Evolutionary conservation across 2,888 invertebrate genomes (phyloP), one percentile per base, ranked within the genome.

Genomic region (Agrilus biguttatus): DNA sequence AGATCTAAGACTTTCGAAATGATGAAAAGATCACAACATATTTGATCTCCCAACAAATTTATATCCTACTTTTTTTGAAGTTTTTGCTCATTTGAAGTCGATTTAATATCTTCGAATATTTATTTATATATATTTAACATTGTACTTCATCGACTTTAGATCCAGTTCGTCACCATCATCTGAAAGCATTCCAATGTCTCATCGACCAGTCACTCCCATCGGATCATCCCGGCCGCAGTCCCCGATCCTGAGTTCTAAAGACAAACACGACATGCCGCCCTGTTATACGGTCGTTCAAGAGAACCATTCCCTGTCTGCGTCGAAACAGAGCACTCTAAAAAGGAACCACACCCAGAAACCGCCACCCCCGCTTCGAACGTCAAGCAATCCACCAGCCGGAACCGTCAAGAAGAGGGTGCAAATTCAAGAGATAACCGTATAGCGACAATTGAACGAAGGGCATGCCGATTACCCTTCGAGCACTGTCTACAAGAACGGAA

Each of bases 341-440:
- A 51, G 54, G 47, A 45, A 50, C 42, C 53, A 58, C 52, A 50
- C 50, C 42, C 64, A 64, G 32, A 63, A 61, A 45, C 67, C 67
- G 1, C 59, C 58, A 33, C 67, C 67, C 2, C 68, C 67, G 3
- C 52, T 63, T 36, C 53, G 67, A 36, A 64, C 66, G 8, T 61
- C 65, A 1, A 66, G 65, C 48, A 65, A 63, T 49, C 58, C 58
- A 59, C 65, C 69, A 58, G 61, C 64, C 43, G 72, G 69, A 33
- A 77, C 79, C 21, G 71, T 80, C 52, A 83, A 83, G 66, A 84
- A 83, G 64, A 75, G 83, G 58, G 83, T 83, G 46, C 83, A 83
- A 66, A 83, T 83, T 54, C 83, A 83, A 65, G 83, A 84, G 67
- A 83, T 83, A 63, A 81, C 82, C 46, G 83, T 84, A 62, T 83